Percentiles rank a stretch among this genome's conserved stretches.
phyloP scores from a whole-genome alignment of 1,140 invertebrate genomes.

The Dreissena rostriformis region DNA sequence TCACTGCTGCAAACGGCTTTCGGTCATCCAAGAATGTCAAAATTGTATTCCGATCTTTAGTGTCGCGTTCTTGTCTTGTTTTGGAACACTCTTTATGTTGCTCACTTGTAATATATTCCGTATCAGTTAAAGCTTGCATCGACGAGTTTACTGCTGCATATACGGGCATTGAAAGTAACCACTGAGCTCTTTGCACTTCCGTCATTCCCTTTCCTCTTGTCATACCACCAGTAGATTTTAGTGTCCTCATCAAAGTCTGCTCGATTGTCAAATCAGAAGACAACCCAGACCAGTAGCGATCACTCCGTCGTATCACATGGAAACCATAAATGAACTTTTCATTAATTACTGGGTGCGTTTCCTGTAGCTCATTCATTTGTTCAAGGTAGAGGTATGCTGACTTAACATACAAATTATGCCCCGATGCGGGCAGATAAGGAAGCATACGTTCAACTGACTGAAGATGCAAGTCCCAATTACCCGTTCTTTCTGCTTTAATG shows the following conservation, averaged over 20 bases:
- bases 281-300: constrained; percentile 81
- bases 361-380: constrained; percentile 77
- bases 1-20: constrained; percentile 57
- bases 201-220: constrained; percentile 63
- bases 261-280: constrained; percentile 77
- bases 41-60: constrained; percentile 48
- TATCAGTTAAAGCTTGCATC: constrained; percentile 40
- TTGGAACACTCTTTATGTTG: constrained; percentile 61
- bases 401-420: constrained; percentile 82
- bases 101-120: constrained; percentile 59
- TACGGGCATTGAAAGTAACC: constrained; percentile 30
- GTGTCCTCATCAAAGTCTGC: constrained; percentile 66
- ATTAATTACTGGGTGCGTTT: constrained; percentile 44
- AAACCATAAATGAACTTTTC: constrained; percentile 67
- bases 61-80: constrained; percentile 51
- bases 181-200: constrained; percentile 50
- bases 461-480: constrained; percentile 61
- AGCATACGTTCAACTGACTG: constrained; percentile 74
- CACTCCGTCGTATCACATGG: constrained; percentile 61
- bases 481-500: constrained; percentile 65
- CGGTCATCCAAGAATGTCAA: constrained; percentile 33
- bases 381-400: constrained; percentile 81
- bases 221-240: constrained; percentile 66
- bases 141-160: constrained; percentile 18
- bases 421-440: constrained; percentile 79